Base-by-base conservation (phyloP, 2,113 vertebrate species). In the Vombatus ursinus region DNA sequence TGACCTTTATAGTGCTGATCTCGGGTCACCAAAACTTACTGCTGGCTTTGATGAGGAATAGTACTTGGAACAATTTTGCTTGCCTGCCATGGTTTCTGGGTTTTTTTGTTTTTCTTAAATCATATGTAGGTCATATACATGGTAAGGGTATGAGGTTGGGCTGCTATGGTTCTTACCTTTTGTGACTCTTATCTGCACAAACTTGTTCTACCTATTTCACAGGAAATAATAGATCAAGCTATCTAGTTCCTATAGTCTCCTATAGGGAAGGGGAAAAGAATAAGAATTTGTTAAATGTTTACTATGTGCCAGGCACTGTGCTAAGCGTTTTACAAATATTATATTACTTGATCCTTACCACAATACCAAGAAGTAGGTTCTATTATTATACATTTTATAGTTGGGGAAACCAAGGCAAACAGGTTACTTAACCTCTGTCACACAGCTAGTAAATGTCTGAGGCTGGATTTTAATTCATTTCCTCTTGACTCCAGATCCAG, bases 101-200 rank as follows among this genome's bases (percentile, higher is more conserved):
- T 48, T 37, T 8, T 96, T 91, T 61, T 96, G 4, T 53, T 96
- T 8, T 44, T 50, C 31, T 11, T 92, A 0, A 28, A n/a, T 95
- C 28, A 37, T 31, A 61, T 12, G 93, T 92, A 52, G 4, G 6
- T 31, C 0, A 1, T 0, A 91, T 77, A 10, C 50, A 3, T 11
- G 92, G 19, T 90, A 16, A 94, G 44, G 0, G 0, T 53, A 28
- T 49, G 25, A 49, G 90, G 54, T 89, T 9, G 23, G 91, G 89
- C 89, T n/a, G 31, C 93, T 93, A 61, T 93, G 2, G 52, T 94
- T 26, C 16, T 54, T 24, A 54, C 53, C 53, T 54, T 54, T 54
- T 54, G 7, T 54, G 53, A 54, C 24, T 93, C 6, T 92, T 54
- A 92, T 11, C 90, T 89, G 31, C 22, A 1, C 8, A 50, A 68